A percentile compares a stretch with the other conserved stretches of the same genome.
phyloP scores from a whole-genome alignment of 2,113 vertebrate genomes.

The Crotalus viridis region DNA sequence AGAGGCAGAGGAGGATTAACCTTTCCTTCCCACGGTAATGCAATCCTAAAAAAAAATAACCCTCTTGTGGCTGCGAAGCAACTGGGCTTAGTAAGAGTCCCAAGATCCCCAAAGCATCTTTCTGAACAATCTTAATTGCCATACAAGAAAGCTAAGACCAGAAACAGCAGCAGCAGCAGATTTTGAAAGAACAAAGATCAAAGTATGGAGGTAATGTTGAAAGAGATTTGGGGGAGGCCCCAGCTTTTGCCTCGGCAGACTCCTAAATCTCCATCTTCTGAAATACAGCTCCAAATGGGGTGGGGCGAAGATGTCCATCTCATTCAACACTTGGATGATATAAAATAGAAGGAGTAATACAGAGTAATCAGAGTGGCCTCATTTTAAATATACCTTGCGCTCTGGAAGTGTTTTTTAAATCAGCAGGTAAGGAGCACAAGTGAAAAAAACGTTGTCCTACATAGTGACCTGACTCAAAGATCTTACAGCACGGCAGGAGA shows the following conservation, averaged over 20 bases:
- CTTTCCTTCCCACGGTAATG: background rate
- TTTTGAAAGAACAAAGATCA: background rate
- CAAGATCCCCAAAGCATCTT: background rate
- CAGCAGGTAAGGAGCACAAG: background rate
- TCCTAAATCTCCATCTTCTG: background rate
- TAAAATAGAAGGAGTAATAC: background rate
- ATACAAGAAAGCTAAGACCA: background rate
- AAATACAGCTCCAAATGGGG: background rate
- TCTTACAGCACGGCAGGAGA: rapidly evolving
- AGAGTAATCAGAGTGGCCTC: background rate
- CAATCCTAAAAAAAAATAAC: background rate
- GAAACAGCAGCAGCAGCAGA: background rate
- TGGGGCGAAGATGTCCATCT: background rate
- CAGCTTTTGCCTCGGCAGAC: background rate
- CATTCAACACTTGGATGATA: background rate
- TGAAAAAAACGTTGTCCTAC: background rate
- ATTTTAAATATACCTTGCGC: background rate
- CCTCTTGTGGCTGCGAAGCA: background rate
- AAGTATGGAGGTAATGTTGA: background rate
- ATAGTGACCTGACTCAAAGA: rapidly evolving
- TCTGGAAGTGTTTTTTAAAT: background rate
- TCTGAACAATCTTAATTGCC: background rate
- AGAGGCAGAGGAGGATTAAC: background rate
- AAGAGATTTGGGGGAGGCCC: background rate
- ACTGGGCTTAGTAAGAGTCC: background rate